Conservation (phyloP, 2,113 vertebrate species). For the Menura novaehollandiae region DNA sequence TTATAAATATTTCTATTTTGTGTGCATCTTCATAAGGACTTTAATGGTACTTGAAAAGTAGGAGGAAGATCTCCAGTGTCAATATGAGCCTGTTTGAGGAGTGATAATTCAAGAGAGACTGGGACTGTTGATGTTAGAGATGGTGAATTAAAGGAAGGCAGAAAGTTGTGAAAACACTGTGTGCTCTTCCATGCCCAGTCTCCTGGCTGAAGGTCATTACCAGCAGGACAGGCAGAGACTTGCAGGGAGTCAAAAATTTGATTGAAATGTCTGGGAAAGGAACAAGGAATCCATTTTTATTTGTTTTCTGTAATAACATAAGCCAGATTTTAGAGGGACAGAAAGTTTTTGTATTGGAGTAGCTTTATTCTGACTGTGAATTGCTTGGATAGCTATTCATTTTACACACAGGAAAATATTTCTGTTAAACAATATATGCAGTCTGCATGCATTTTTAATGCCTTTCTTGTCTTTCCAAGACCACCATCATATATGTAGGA, state of each 20-base stretch:
- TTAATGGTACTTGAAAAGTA: not conserved
- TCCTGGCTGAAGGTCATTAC: not conserved
- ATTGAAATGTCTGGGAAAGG: not conserved
- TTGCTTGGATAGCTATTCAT: not conserved
- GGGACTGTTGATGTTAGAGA: not conserved
- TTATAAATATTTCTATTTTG: not conserved
- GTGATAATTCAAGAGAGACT: not conserved
- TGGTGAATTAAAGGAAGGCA: not conserved
- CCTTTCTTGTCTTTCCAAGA: not conserved
- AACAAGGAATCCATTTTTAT: not conserved
- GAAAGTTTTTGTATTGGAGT: not conserved
- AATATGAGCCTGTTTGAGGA: not conserved
- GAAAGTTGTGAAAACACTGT: not conserved
- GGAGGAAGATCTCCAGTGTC: not conserved
- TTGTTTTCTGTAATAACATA: slow-evolving; percentile 11
- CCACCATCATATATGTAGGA: not conserved
- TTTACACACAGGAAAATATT: not conserved
- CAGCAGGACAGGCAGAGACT: not conserved
- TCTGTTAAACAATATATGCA: not conserved
- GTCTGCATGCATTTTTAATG: not conserved
- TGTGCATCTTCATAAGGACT: not conserved
- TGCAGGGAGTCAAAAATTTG: not conserved
- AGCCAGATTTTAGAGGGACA: not conserved
- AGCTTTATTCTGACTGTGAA: not conserved
- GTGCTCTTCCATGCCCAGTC: not conserved